These are phyloP conservation scores for Ahaetulla prasina DNA, from an alignment of 2,113 vertebrate genomes.

Conservation along the genomic window DNA sequence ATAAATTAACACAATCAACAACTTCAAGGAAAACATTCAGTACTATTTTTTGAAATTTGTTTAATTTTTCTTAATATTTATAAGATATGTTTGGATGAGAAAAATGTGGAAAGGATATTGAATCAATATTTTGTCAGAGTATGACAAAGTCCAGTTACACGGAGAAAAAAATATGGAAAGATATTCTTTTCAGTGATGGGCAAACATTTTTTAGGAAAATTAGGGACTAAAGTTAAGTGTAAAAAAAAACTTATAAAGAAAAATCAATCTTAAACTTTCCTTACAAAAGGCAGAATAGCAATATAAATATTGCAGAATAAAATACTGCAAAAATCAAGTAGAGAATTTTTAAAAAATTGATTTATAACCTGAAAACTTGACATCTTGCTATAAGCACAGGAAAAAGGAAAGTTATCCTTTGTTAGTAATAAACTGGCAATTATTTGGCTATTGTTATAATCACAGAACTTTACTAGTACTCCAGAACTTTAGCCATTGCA, in stretches of 20 bases:
- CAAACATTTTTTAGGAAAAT: not conserved
- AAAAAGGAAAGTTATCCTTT: not conserved
- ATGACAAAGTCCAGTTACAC: not conserved
- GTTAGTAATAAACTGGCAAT: not conserved
- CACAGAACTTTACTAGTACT: not conserved
- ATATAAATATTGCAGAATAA: not conserved
- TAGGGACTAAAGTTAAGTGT: not conserved
- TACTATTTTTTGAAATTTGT: constrained; percentile 5
- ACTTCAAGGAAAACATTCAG: not conserved
- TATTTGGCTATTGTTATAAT: not conserved
- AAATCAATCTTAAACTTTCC: not conserved
- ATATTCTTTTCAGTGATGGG: not conserved
- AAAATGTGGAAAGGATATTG: not conserved
- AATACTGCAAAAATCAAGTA: not conserved
- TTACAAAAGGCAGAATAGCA: not conserved
- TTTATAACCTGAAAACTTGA: not conserved
- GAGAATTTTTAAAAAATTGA: not conserved
- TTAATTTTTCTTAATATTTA: constrained; percentile 12
- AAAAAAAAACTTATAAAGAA: not conserved
- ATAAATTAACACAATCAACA: not conserved
- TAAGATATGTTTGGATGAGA: not conserved
- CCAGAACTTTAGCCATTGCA: not conserved
- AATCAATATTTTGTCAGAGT: not conserved
- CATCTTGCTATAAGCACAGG: not conserved
- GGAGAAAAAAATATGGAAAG: not conserved